These are phyloP conservation scores for Simalia tracyae DNA, from an alignment of 2,797 vertebrate species.

Conservation along the genomic window DNA sequence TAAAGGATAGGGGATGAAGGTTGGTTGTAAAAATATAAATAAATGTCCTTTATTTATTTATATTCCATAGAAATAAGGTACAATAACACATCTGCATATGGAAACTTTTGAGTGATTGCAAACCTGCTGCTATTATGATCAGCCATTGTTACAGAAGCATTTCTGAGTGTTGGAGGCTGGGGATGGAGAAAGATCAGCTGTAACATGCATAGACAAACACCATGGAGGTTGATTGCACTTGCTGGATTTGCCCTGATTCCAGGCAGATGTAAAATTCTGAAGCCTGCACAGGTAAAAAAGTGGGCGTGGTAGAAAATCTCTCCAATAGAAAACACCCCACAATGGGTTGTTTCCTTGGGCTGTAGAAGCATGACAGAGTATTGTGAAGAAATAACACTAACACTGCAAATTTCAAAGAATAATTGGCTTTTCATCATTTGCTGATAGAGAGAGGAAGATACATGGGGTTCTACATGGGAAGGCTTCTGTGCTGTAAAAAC, in stretches of 20 bases:
- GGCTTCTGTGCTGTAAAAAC: not conserved
- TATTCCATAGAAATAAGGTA: too few relatives aligned
- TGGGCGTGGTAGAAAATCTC: not conserved
- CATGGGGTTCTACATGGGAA: not conserved
- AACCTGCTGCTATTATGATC: too few relatives aligned
- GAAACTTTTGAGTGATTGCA: too few relatives aligned
- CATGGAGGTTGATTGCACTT: not conserved
- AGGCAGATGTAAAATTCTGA: not conserved
- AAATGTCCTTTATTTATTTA: too few relatives aligned
- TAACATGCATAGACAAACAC: not conserved
- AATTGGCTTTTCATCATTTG: not conserved
- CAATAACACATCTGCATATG: too few relatives aligned
- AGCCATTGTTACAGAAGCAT: not conserved
- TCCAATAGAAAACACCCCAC: not conserved
- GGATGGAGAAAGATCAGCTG: not conserved
- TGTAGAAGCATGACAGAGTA: not conserved
- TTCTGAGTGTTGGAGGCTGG: not conserved
- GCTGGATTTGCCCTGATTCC: not conserved
- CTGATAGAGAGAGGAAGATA: not conserved
- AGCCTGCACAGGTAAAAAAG: not conserved
- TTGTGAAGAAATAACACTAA: not conserved
- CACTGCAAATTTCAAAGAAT: not conserved
- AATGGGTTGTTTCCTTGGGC: not conserved
- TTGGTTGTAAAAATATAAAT: too few relatives aligned
- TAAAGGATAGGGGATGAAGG: too few relatives aligned